A percentile compares a stretch with the other conserved stretches of the same genome.
These are phyloP conservation scores for Acrocephalus kingi DNA, from an alignment of 2,113 vertebrate genomes.

Conservation along the genomic window DNA sequence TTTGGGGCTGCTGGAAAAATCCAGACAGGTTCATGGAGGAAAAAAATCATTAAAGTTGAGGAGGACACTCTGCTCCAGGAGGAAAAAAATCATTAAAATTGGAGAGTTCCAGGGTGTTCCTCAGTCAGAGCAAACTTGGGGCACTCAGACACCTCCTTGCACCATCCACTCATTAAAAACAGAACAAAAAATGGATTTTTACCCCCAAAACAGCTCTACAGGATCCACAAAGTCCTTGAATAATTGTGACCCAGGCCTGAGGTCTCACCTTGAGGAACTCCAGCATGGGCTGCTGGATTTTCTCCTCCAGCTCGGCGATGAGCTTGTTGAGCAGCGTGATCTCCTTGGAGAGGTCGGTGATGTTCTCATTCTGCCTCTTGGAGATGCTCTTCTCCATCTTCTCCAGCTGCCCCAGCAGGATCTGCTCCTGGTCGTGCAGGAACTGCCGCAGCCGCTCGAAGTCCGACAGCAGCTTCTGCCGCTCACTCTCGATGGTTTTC, in stretches of 20 bases:
- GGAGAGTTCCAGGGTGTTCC: not conserved
- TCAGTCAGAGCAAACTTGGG: not conserved
- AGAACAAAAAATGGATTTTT: not conserved
- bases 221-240: fast-evolving
- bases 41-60: not conserved
- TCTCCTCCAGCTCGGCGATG: slow-evolving; percentile 74
- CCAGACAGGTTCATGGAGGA: fast-evolving
- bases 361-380: slow-evolving; percentile 73
- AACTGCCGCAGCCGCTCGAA: slow-evolving; percentile 73
- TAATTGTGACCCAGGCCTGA: no score
- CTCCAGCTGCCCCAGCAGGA: slow-evolving; percentile 72
- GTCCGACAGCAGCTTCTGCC: slow-evolving; percentile 67
- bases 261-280: slow-evolving; percentile 73
- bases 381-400: slow-evolving; percentile 69
- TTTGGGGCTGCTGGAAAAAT: not conserved
- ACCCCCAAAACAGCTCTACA: fast-evolving
- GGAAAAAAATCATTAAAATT: fast-evolving
- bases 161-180: fast-evolving
- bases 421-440: slow-evolving; percentile 71
- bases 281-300: slow-evolving; percentile 61
- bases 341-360: slow-evolving; percentile 65
- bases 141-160: not conserved
- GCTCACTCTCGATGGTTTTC: slow-evolving; percentile 50
- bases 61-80: no score
- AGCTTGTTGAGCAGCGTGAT: slow-evolving; percentile 74